Percentiles rank a stretch among this genome's conserved stretches.
These are phyloP conservation scores for Phymorhynchus buccinoides DNA, from an alignment of 1,140 invertebrate genomes.

Conservation along the genomic window DNA sequence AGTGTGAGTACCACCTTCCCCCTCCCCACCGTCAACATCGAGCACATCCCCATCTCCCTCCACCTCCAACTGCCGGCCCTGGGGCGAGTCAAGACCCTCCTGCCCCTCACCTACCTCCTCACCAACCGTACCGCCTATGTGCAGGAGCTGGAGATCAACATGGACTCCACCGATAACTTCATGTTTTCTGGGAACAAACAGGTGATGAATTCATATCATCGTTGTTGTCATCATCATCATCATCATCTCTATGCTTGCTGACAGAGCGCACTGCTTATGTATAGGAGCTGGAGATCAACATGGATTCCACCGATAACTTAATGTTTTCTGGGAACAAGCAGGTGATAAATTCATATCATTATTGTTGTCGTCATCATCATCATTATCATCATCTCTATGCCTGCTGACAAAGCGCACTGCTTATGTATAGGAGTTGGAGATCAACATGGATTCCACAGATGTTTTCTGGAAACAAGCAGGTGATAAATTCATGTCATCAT, in stretches of 20 bases:
- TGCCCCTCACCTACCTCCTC: constrained; percentile 80
- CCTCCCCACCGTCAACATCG: constrained; percentile 73
- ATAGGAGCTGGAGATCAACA: constrained; percentile 82
- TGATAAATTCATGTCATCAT: too few species aligned
- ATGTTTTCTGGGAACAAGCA: constrained; percentile 94
- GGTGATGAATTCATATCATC: too few species aligned
- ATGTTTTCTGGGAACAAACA: constrained; percentile 94
- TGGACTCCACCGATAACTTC: constrained; percentile 88
- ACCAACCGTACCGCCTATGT: constrained; percentile 82
- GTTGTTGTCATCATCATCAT: too few species aligned
- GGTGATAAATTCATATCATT: too few species aligned
- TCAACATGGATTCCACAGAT: constrained; percentile 88
- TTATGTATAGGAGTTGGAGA: constrained; percentile 81
- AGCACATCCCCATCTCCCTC: constrained; percentile 82
- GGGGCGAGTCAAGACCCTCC: constrained; percentile 80
- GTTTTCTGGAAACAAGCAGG: constrained; percentile 91
- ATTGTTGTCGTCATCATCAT: too few species aligned
- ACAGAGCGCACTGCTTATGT: constrained; percentile 82
- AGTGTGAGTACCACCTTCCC: constrained; percentile 70
- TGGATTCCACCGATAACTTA: constrained; percentile 88
- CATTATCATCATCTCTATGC: too few species aligned
- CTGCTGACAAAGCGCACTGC: constrained; percentile 82
- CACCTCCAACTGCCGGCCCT: constrained; percentile 83
- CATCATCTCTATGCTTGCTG: too few species aligned
- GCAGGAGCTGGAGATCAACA: constrained; percentile 82